Evolutionary conservation across 37 sponge, comb jelly and placozoan species (phyloP), one percentile per base, ranked within the genome.

Genomic region (Spongilla lacustris): DNA sequence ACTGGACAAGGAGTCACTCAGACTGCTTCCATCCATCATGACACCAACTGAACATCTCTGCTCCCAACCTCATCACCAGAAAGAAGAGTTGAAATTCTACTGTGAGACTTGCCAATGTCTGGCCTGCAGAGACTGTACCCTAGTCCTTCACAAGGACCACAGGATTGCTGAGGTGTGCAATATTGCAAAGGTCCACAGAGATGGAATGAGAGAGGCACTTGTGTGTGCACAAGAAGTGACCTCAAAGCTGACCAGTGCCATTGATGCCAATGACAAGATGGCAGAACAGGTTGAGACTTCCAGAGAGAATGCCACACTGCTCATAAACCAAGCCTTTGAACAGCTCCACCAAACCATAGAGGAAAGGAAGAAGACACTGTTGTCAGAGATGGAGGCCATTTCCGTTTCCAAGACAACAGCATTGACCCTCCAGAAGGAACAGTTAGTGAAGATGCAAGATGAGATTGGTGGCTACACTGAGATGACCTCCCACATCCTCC

Each of bases 61-160:
- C 12, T 36, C 38, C 77, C 19, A 58, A 17, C 11, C 38, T 26
- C 22, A 76, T 27, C 41, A 76, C 46, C 12, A 36, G 34, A 36
- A 36, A 33, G 77, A 76, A 76, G 37, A 76, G 34, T 33, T 36
- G 24, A 32, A 76, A 41, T 76, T 76, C 37, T 76, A 76, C 77
- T 76, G 77, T 76, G 36, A 76, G 31, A 76, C 36, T 17, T 76
- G 77, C 37, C 36, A 76, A 19, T 33, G 17, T 13, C 77, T 76
- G 36, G 26, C 36, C 36, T 76, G 77, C 35, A 36, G 37, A 76
- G 77, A 36, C 12, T n/a, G n/a, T n/a, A n/a, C n/a, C n/a, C n/a
- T n/a, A n/a, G n/a, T n/a, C 11, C 24, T 38, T 23, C 77, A 76
- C 49, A 76, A 33, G 34, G 77, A 36, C 34, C 77, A 76, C 37